A percentile compares a stretch with the other conserved stretches of the same genome.
These are phyloP conservation scores for Amorpha juglandis DNA, from an alignment of 2,888 invertebrate species.

Conservation along the genomic window DNA sequence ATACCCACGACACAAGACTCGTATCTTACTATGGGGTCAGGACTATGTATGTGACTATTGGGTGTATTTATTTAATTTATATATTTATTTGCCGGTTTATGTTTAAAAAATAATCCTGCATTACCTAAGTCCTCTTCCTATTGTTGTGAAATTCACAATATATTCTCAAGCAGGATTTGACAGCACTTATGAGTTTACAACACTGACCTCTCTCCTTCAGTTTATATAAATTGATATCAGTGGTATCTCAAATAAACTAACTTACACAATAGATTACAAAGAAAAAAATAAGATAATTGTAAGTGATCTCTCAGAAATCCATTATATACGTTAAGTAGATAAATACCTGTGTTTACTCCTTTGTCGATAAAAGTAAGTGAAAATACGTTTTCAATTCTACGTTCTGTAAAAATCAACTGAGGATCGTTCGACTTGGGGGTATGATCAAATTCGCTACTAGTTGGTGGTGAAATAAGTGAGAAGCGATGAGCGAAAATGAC, in stretches of 20 bases:
- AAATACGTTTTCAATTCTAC: constrained; percentile 38
- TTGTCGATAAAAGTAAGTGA: constrained; percentile 23
- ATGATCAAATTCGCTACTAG: constrained; percentile 56
- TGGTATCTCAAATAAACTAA: not conserved
- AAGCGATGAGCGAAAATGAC: constrained; percentile 30
- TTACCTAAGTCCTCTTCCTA: too few relatives aligned
- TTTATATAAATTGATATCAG: not conserved
- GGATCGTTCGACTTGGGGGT: constrained; percentile 52
- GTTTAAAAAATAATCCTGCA: too few relatives aligned
- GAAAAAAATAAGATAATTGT: not conserved
- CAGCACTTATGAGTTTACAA: too few relatives aligned
- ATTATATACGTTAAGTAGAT: constrained; percentile 10
- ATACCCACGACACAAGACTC: too few relatives aligned
- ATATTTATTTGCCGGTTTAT: too few relatives aligned
- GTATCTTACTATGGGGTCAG: too few relatives aligned
- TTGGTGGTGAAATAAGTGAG: constrained; percentile 33
- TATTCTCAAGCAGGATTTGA: too few relatives aligned
- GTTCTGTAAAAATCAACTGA: constrained; percentile 69
- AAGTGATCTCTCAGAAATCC: constrained; percentile 20
- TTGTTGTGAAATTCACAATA: too few relatives aligned
- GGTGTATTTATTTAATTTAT: too few relatives aligned
- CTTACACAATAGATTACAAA: not conserved
- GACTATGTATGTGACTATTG: too few relatives aligned
- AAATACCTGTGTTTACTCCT: constrained; percentile 21
- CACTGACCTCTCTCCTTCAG: too few relatives aligned